Conservation (phyloP, 2,113 vertebrate genomes). For the Ellobius talpinus region DNA sequence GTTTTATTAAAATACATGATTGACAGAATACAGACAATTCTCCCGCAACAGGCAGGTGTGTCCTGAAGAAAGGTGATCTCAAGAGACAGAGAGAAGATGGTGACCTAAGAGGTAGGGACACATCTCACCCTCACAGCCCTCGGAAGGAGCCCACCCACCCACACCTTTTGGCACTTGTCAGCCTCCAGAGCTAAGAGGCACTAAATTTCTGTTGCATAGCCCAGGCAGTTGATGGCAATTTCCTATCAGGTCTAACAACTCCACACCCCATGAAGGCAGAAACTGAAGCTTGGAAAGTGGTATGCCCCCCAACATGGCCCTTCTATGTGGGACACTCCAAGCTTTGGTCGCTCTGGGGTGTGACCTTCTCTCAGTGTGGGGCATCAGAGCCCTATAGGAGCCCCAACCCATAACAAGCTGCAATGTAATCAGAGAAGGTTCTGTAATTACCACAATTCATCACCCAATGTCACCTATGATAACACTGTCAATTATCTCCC, state of each 20-base stretch:
- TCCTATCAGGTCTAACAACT: not conserved
- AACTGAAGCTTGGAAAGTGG: not conserved
- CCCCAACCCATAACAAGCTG: not conserved
- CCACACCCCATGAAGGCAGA: not conserved
- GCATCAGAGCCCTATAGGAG: not conserved
- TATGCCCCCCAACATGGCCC: not conserved
- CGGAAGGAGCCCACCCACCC: not conserved
- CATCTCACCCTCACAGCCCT: rapidly evolving
- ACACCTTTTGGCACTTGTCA: too few species aligned
- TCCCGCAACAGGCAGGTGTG: too few species aligned
- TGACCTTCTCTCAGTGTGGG: rapidly evolving
- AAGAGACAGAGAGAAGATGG: not conserved
- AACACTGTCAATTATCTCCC: not conserved
- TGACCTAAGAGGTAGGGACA: rapidly evolving
- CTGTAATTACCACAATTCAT: not conserved
- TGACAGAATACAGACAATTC: too few species aligned
- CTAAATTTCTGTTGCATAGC: not conserved
- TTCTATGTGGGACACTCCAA: rapidly evolving
- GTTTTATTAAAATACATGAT: too few species aligned
- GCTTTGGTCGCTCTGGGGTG: rapidly evolving
- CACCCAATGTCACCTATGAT: not conserved
- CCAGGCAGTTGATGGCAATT: rapidly evolving
- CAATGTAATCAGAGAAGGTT: not conserved
- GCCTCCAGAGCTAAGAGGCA: not conserved
- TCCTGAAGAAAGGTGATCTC: not conserved